These are phyloP conservation scores for Phaethornis superciliosus DNA, from an alignment of 2,113 vertebrate species.

Conservation along the genomic window DNA sequence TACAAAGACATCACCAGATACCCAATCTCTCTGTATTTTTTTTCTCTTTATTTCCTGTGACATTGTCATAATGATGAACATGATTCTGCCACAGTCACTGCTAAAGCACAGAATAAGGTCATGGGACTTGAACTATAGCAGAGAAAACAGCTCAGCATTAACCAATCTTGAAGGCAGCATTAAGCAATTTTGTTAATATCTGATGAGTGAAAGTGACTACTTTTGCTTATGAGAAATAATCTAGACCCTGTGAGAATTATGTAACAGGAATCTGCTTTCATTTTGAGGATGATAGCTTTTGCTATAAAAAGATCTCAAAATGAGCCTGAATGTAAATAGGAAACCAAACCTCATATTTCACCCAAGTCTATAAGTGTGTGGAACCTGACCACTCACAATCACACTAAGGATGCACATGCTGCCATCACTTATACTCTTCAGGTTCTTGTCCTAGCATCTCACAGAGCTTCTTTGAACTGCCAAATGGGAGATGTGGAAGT, in stretches of 20 bases:
- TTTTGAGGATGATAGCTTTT: neutral
- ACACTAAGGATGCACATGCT: neutral
- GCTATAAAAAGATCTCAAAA: neutral
- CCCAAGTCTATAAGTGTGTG: too few species aligned
- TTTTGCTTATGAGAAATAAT: neutral
- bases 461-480: neutral
- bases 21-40: neutral
- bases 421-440: neutral
- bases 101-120: neutral
- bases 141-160: neutral
- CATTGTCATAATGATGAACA: neutral
- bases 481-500: neutral
- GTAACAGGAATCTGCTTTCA: neutral
- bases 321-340: neutral
- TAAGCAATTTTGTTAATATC: neutral
- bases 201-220: neutral
- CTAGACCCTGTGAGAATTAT: neutral
- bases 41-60: conserved; percentile 13
- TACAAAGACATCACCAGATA: conserved; percentile 41
- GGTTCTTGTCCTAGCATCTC: neutral
- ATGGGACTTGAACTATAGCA: neutral
- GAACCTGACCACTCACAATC: neutral
- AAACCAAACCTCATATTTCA: neutral
- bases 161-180: neutral
- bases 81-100: neutral